Evolutionary conservation across 1,140 invertebrate genomes (phyloP), one percentile per base, ranked within the genome.

Genomic region (Drosophila ambigua): DNA sequence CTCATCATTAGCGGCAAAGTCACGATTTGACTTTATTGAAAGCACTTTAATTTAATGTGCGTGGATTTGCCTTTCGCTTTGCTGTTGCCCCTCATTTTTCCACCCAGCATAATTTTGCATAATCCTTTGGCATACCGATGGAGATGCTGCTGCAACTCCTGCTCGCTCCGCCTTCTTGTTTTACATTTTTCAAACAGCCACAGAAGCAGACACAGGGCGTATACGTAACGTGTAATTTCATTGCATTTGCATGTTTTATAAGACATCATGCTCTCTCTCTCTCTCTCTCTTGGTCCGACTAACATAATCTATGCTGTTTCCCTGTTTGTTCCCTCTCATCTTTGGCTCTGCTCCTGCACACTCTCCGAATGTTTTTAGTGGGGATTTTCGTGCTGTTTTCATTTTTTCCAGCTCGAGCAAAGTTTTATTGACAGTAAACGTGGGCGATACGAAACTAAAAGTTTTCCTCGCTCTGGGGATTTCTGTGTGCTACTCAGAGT

Each of bases 351-450:
- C 4, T 4, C 4, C 35, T 39, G 44, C 51, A 26, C 66, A 58
- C 71, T 15, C 46, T 41, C 23, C 7, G 55, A 46, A 44, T 54
- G 44, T 54, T 52, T 63, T 63, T 63, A 15, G 35, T 69, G 31
- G 63, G 50, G 51, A 69, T 64, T 73, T 39, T 57, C 16, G 41
- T 41, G 51, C 28, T 51, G 39, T 48, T 65, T 74, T 65, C 52
- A 65, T 74, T 74, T 48, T 68, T 71, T 51, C 74, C 58, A 71
- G 83, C 75, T 87, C 62, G 72, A 72, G 71, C 60, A 69, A 87
- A 87, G 82, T 87, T 87, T 87, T 87, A 87, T 87, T 87, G 83
- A 87, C 82, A 87, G 82, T 87, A 87, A 87, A 88, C 82, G 82
- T 87, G 82, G 83, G 66, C 75, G 75, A 79, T 79, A 73, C 51